A percentile compares a stretch with the other conserved stretches of the same genome.
These are phyloP conservation scores for Netelia fuscicornis DNA, from an alignment of 2,888 invertebrate genomes.

Conservation along the genomic window DNA sequence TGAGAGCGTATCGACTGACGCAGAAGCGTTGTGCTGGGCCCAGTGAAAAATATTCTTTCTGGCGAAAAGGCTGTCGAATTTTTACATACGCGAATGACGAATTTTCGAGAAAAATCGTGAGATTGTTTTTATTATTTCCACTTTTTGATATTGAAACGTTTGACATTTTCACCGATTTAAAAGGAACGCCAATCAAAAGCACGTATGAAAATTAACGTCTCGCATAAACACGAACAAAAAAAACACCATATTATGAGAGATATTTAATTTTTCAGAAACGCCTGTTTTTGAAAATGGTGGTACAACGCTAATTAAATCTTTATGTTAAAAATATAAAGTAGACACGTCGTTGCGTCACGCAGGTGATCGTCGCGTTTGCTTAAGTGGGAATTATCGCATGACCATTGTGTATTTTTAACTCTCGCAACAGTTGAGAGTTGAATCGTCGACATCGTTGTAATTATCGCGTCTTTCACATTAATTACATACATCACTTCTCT, in stretches of 20 bases:
- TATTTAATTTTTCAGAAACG: no score
- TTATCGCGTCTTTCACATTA: background rate
- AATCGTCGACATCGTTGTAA: conserved; percentile 39
- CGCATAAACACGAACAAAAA: no score
- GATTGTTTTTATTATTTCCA: background rate
- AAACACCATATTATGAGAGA: no score
- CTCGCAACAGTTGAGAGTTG: conserved; percentile 12
- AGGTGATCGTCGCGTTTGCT: no score
- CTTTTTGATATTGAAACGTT: background rate
- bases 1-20: conserved; percentile 52
- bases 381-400: background rate
- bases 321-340: no score
- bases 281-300: no score
- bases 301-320: no score
- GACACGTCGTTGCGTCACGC: no score
- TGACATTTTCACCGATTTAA: no score
- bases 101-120: background rate
- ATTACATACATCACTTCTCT: background rate
- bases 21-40: background rate
- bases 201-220: no score
- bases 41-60: background rate
- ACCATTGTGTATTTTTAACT: background rate
- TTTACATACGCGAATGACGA: background rate
- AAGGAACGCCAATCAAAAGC: no score
- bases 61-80: background rate